Evolutionary conservation across 2,888 invertebrate genomes (phyloP).

Genomic region (Phyto melanocephala): DNA sequence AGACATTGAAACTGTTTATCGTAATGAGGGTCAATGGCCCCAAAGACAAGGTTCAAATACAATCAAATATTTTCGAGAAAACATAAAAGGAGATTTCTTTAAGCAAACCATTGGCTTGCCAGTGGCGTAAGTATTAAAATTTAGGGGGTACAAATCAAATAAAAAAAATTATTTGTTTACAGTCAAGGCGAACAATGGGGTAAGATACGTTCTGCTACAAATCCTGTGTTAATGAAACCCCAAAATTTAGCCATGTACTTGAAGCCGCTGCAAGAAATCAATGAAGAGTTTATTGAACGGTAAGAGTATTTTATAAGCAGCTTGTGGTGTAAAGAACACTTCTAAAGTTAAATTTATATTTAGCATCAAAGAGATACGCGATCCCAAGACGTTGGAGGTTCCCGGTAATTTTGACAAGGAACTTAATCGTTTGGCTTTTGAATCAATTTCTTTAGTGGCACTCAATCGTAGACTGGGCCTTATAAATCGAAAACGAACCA

Average conservation of each 20-base stretch:
- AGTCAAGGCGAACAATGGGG: slow-evolving; percentile 84
- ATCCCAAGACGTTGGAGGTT: slow-evolving; percentile 73
- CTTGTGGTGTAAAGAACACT: too few relatives aligned
- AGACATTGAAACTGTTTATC: slow-evolving; percentile 79
- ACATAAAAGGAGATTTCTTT: slow-evolving; percentile 46
- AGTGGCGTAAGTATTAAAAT: slow-evolving; percentile 65
- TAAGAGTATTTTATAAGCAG: slow-evolving; percentile 11
- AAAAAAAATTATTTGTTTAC: neutral
- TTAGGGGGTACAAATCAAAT: too few relatives aligned
- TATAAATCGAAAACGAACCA: slow-evolving; percentile 68
- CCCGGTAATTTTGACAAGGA: slow-evolving; percentile 79
- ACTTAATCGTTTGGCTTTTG: slow-evolving; percentile 81
- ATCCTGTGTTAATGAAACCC: slow-evolving; percentile 83
- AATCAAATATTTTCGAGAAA: slow-evolving; percentile 72
- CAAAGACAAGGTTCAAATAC: slow-evolving; percentile 73
- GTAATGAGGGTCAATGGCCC: slow-evolving; percentile 79
- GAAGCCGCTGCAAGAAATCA: slow-evolving; percentile 79
- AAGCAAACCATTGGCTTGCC: slow-evolving; percentile 65
- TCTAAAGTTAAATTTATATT: neutral
- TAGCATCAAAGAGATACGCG: slow-evolving; percentile 74
- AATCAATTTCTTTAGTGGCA: slow-evolving; percentile 79
- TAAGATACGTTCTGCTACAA: slow-evolving; percentile 82
- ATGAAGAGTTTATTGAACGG: slow-evolving; percentile 70
- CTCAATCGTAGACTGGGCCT: slow-evolving; percentile 75
- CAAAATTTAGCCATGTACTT: slow-evolving; percentile 79